Evolutionary conservation across 2,888 invertebrate species (phyloP), one percentile per base, ranked within the genome.

Genomic region (Carabus problematicus): DNA sequence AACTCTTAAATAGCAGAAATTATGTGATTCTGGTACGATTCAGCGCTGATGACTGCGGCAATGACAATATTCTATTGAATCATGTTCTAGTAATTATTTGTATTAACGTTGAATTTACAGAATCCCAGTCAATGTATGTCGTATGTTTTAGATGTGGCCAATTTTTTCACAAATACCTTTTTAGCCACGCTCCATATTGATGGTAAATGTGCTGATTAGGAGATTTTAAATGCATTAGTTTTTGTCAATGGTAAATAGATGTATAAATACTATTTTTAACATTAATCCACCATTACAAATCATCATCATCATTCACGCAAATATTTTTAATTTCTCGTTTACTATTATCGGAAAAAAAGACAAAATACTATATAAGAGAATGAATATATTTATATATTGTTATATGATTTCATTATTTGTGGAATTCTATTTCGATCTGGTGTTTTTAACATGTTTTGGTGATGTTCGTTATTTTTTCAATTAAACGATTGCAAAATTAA

Each of bases 201-300:
- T 64, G 42, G 56, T 64, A 55, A 55, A 64, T 64, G 64, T 64
- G 64, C 64, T 64, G 56, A 55, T 56, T 64, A 64, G 64, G 56
- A 55, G 42, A 64, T 55, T 54, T 54, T 64, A 55, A 52, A 64
- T 64, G 64, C 64, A 56, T 64, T 56, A 55, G 56, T 55, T 54
- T 45, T 55, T 64, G 16, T 64, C 45, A 64, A 55, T 42, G 56
- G 56, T 64, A 56, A n/a, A 64, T 64, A 64, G 64, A 55, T 4
- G 55, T 14, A 42, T 64, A 29, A 64, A 64, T 11, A 47, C n/a
- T 62, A 62, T 39, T 9, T 63, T 47, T 47, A 52, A 52, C 16
- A 52, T 12, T 19, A 52, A 18, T 52, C 52, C 9, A 14, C 52
- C 19, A 16, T 18, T 52, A 16, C 14, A 52, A 52, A 18, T 52